Conservation (phyloP, 1,140 invertebrate species). For the Popillia japonica region DNA sequence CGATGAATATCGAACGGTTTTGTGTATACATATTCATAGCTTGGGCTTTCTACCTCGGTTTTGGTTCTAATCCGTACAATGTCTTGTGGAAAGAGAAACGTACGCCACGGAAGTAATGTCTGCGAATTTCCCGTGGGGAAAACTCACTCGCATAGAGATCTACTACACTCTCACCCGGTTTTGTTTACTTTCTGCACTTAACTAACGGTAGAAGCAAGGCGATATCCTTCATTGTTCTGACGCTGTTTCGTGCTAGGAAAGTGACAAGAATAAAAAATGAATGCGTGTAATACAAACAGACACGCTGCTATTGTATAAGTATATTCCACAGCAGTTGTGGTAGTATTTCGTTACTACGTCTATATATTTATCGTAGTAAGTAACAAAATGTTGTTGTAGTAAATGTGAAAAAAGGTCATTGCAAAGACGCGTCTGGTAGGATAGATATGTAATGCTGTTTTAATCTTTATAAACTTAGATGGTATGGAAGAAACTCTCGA, state of each 20-base stretch:
- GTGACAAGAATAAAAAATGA: not conserved
- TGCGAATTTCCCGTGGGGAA: conserved; percentile 22
- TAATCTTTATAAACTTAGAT: no score
- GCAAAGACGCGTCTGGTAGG: no score
- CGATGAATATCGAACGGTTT: not conserved
- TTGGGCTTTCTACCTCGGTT: not conserved
- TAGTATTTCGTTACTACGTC: not conserved
- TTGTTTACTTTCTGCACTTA: not conserved
- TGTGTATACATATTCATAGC: not conserved
- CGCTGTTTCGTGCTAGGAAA: not conserved
- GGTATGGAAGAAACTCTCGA: no score
- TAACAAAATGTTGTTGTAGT: no score
- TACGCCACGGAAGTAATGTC: not conserved
- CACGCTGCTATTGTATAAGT: not conserved
- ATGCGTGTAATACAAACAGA: not conserved
- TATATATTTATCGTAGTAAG: no score
- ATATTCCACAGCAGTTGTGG: not conserved
- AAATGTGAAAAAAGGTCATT: no score
- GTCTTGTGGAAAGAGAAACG: not conserved
- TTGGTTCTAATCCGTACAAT: not conserved
- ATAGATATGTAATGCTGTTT: no score
- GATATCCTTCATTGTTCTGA: conserved; percentile 21
- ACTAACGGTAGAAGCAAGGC: not conserved
- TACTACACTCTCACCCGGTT: not conserved
- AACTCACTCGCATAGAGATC: not conserved